Evolutionary conservation across 2,888 invertebrate genomes (phyloP).

Genomic region (Drosophila ochracea): DNA sequence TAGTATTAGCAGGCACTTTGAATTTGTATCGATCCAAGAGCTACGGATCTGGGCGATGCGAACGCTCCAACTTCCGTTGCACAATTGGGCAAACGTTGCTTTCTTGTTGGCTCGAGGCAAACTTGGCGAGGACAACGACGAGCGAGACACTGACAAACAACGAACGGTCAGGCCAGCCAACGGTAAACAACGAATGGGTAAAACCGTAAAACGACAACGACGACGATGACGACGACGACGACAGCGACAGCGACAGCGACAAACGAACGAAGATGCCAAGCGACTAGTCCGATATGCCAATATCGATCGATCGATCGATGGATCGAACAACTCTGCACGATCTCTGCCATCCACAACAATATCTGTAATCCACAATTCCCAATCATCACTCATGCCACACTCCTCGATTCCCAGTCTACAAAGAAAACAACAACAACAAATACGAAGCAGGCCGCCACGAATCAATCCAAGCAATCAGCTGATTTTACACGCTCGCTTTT

Average conservation of each 20-base stretch:
- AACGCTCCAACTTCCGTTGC: constrained; percentile 77
- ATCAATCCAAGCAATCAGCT: neutral
- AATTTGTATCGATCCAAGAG: constrained; percentile 30
- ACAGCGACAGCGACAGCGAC: constrained; percentile 7
- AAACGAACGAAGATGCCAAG: constrained; percentile 7
- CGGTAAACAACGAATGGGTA: constrained; percentile 8
- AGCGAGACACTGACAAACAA: constrained; percentile 22
- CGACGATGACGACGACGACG: neutral
- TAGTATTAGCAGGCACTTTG: constrained; percentile 1
- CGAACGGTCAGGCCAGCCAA: constrained; percentile 5
- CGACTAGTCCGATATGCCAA: constrained; percentile 6
- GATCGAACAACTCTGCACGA: constrained; percentile 13
- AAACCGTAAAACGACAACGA: constrained; percentile 1
- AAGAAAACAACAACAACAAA: constrained; percentile 1
- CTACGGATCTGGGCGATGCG: constrained; percentile 51
- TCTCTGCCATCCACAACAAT: constrained; percentile 1
- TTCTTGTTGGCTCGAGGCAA: constrained; percentile 47
- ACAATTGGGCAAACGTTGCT: constrained; percentile 64
- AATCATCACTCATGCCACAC: neutral
- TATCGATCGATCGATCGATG: constrained; percentile 5
- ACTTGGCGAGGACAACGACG: constrained; percentile 50
- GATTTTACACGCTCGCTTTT: constrained; percentile 1
- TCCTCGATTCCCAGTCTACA: neutral
- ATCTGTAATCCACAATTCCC: constrained; percentile 1
- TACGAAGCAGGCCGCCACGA: neutral